phyloP scores from a whole-genome alignment of 1,140 invertebrate genomes.

The Pogonomyrmex barbatus region DNA sequence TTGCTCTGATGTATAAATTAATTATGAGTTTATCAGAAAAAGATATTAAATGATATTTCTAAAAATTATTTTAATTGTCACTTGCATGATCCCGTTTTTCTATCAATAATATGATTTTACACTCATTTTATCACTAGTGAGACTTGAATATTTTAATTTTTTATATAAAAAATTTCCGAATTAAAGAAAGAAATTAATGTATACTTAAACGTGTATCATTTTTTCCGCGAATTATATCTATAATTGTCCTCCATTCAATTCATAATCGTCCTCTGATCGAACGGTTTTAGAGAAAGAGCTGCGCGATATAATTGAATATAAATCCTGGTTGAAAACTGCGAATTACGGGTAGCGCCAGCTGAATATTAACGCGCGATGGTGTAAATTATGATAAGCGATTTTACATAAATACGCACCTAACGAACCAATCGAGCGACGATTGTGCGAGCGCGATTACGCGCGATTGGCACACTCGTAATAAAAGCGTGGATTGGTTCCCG shows the following conservation, averaged over 20 bases:
- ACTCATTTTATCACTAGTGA: neutral
- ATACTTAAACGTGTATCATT: neutral
- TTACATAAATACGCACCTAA: constrained; percentile 61
- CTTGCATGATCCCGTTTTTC: neutral
- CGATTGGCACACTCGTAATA: constrained; percentile 46
- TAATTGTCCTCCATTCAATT: neutral
- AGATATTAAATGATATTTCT: neutral
- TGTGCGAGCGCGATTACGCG: constrained; percentile 53
- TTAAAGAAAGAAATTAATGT: neutral
- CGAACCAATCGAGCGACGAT: constrained; percentile 54
- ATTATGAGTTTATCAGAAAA: neutral
- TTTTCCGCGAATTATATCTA: constrained; percentile 14
- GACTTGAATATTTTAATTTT: neutral
- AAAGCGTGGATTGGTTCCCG: constrained; percentile 10
- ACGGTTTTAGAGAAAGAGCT: constrained; percentile 9
- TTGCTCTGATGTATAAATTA: neutral
- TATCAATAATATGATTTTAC: neutral
- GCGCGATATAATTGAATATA: constrained; percentile 44
- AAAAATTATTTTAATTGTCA: neutral
- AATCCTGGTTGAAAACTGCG: constrained; percentile 51
- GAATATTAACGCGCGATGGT: constrained; percentile 51
- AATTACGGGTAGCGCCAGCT: constrained; percentile 36
- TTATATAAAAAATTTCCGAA: neutral
- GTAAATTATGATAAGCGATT: constrained; percentile 66
- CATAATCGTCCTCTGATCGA: constrained; percentile 28